A percentile compares a stretch with the other conserved stretches of the same genome.
Evolutionary conservation across 2,888 invertebrate species (phyloP).

Genomic region (Cryptus viduatorius): DNA sequence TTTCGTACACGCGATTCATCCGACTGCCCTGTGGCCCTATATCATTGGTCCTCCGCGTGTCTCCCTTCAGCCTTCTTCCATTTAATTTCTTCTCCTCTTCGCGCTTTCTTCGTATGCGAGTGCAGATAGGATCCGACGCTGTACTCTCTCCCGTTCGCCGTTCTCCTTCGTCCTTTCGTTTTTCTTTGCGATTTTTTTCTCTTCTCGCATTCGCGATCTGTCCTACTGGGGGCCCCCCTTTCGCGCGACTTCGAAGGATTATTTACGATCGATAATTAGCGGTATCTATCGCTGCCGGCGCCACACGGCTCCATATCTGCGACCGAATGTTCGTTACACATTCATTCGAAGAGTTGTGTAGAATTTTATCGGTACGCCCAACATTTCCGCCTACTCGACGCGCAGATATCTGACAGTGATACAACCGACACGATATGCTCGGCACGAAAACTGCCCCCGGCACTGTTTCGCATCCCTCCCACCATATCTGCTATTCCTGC

Average conservation of each 20-base stretch:
- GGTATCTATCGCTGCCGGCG: constrained; percentile 85
- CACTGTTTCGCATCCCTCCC: constrained; percentile 14
- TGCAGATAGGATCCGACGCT: too few species aligned
- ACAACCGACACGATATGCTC: constrained; percentile 62
- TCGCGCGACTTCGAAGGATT: constrained; percentile 77
- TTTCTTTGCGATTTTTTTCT: neutral
- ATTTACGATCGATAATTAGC: constrained; percentile 85
- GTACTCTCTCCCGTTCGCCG: neutral
- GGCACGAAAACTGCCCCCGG: constrained; percentile 47
- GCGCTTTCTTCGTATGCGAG: neutral
- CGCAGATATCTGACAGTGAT: constrained; percentile 67
- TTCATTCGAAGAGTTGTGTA: constrained; percentile 48
- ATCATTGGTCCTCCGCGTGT: constrained; percentile 51
- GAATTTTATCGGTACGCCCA: constrained; percentile 67
- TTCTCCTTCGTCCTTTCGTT: neutral
- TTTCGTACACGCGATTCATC: constrained; percentile 34
- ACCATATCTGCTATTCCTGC: neutral
- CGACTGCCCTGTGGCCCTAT: constrained; percentile 52
- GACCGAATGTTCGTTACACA: constrained; percentile 51
- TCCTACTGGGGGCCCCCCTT: neutral
- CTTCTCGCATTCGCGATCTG: constrained; percentile 26
- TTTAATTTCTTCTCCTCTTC: constrained; percentile 17
- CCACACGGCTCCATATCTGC: constrained; percentile 69
- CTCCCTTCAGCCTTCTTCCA: constrained; percentile 11
- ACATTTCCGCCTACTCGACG: constrained; percentile 62